Evolutionary conservation across 2,797 vertebrate species (phyloP).

Genomic region (Pygocentrus nattereri): DNA sequence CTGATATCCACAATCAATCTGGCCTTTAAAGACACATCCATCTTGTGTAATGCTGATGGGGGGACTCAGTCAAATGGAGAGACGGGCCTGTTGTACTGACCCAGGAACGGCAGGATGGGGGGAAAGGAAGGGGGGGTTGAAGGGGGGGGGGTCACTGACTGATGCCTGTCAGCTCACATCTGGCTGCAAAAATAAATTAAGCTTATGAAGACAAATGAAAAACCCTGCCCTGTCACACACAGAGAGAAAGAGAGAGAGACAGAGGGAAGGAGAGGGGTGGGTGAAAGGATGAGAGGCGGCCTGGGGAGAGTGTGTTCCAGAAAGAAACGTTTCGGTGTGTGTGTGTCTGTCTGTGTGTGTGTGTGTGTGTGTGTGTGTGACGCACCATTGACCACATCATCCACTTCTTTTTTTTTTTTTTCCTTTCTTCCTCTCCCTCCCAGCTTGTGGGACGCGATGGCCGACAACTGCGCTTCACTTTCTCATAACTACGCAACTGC

Average conservation of each 20-base stretch:
- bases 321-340: slow-evolving; percentile 38
- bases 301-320: slow-evolving; percentile 60
- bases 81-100: slow-evolving; percentile 86
- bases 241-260: slow-evolving; percentile 46
- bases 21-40: slow-evolving; percentile 98
- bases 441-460: neutral
- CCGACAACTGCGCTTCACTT: neutral
- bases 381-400: slow-evolving; percentile 14
- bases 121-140: slow-evolving; percentile 60
- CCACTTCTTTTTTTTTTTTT: neutral
- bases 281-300: slow-evolving; percentile 59
- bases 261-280: slow-evolving; percentile 61
- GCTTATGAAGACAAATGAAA: slow-evolving; percentile 99
- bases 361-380: slow-evolving; percentile 20
- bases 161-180: slow-evolving; percentile 99
- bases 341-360: neutral
- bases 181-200: slow-evolving; percentile 99
- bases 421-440: neutral
- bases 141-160: slow-evolving; percentile 81
- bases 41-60: slow-evolving; percentile 98
- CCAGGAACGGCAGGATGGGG: slow-evolving; percentile 73
- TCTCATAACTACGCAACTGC: neutral
- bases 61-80: slow-evolving; percentile 90
- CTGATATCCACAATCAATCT: slow-evolving; percentile 99
- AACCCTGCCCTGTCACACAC: slow-evolving; percentile 76